A percentile compares a stretch with the other conserved stretches of the same genome.
Conservation (phyloP, 1,140 invertebrate species). For the Ceratina calcarata region DNA sequence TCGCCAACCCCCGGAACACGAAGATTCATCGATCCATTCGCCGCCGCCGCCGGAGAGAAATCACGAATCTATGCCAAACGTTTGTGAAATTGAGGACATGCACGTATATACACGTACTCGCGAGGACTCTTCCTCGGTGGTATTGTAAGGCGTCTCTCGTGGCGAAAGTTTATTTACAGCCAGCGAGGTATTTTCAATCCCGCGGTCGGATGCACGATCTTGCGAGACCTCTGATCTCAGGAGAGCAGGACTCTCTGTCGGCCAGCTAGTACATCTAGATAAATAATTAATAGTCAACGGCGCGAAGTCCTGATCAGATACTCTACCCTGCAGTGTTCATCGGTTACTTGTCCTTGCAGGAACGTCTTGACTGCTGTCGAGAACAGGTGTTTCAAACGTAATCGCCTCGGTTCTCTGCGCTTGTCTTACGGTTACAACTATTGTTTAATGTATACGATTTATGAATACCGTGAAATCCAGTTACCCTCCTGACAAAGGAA, state of each 20-base stretch:
- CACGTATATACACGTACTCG: constrained; percentile 44
- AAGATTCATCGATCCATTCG: constrained; percentile 66
- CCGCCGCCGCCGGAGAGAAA: constrained; percentile 65
- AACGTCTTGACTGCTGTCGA: neutral
- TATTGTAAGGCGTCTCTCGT: constrained; percentile 51
- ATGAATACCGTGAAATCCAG: neutral
- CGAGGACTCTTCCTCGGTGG: constrained; percentile 34
- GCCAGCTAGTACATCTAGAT: constrained; percentile 31
- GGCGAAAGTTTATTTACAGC: constrained; percentile 72
- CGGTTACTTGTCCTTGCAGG: neutral
- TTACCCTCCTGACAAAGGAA: neutral
- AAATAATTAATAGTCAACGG: constrained; percentile 39
- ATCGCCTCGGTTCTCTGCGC: neutral
- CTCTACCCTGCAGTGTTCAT: neutral
- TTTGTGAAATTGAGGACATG: constrained; percentile 77
- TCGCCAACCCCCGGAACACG: constrained; percentile 22
- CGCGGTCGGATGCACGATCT: constrained; percentile 59
- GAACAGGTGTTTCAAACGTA: neutral
- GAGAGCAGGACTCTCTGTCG: constrained; percentile 46
- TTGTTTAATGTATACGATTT: neutral
- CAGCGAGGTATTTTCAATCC: constrained; percentile 68
- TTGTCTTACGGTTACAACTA: constrained; percentile 5
- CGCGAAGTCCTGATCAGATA: neutral
- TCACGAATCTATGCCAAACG: constrained; percentile 74
- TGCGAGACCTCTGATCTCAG: constrained; percentile 55